phyloP scores from a whole-genome alignment of 2,888 invertebrate species.

The Crepidodera aurea region DNA sequence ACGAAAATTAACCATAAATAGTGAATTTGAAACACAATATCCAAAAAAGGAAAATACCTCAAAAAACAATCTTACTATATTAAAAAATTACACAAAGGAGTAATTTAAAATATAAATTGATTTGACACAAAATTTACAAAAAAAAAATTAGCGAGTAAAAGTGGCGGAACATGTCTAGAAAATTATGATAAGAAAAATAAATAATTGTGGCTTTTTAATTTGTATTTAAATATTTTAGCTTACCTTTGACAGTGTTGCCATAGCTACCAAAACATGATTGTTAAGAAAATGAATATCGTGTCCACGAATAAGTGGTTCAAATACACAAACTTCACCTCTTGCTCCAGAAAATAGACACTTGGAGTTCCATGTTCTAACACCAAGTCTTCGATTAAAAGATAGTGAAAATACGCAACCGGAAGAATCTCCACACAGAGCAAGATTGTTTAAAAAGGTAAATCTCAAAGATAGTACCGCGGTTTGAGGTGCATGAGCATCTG shows the following conservation, averaged over 20 bases:
- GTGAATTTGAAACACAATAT: no score
- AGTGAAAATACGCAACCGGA: slow-evolving; percentile 95
- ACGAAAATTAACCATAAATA: no score
- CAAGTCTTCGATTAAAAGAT: slow-evolving; percentile 86
- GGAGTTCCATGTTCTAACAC: slow-evolving; percentile 87
- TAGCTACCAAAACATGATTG: slow-evolving; percentile 82
- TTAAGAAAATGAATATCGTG: slow-evolving; percentile 71
- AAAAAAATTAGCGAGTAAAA: no score
- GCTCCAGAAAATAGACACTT: slow-evolving; percentile 97
- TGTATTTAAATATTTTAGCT: no score
- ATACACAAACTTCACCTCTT: slow-evolving; percentile 88
- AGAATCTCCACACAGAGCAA: slow-evolving; percentile 83
- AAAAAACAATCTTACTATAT: no score
- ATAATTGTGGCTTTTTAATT: no score
- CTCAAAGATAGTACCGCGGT: slow-evolving; percentile 80
- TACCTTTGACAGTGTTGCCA: slow-evolving; percentile 93
- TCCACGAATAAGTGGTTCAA: slow-evolving; percentile 70
- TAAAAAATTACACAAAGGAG: no score
- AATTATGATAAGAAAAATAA: no score
- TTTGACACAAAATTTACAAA: no score
- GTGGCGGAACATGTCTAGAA: no score
- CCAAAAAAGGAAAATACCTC: no score
- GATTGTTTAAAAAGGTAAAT: slow-evolving; percentile 61
- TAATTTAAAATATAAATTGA: no score
- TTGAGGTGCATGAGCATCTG: slow-evolving; percentile 84